Evolutionary conservation across 2,888 invertebrate genomes (phyloP), one percentile per base, ranked within the genome.

Genomic region (Byasa hedistus): DNA sequence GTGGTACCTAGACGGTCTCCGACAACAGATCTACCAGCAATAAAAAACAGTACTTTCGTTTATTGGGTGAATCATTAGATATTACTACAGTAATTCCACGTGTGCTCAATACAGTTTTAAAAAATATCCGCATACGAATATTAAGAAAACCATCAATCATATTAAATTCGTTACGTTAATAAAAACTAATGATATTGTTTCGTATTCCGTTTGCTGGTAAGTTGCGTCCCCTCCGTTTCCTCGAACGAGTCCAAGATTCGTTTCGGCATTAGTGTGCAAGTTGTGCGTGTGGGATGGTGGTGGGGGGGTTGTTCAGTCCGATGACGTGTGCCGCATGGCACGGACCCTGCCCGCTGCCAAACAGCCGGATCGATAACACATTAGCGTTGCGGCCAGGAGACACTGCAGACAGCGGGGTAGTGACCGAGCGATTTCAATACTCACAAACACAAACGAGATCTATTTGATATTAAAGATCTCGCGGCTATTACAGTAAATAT

Each of bases 291-390:
- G 27, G 48, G 39, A 44, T 19, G 59, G 17, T 17, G 15, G 48
- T 15, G 32, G 32, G 32, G 32, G 8, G 32, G 32, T 1, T 7
- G 8, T 32, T 32, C 4, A 63, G 70, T 61, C 65, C 67, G 69
- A 66, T 68, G 72, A 70, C 72, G 73, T 70, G 72, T 68, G 72
- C 81, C 82, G 82, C 85, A 79, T 84, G 88, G 83, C 84, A 85
- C 84, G 77, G 81, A 79, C 80, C 75, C 83, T 80, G 81, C 80
- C 84, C 83, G 83, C 75, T 86, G 88, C 88, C 88, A 86, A 89
- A 85, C 82, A 79, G 77, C 75, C 75, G 75, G 85, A 83, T 89
- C 89, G 86, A 89, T 89, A 84, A 75, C 72, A 77, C 81, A 83
- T 85, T 85, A 83, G 80, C 73, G 68, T 72, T 66, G 70, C 62